phyloP scores from a whole-genome alignment of 2,888 invertebrate genomes.

The Rhingia rostrata region DNA sequence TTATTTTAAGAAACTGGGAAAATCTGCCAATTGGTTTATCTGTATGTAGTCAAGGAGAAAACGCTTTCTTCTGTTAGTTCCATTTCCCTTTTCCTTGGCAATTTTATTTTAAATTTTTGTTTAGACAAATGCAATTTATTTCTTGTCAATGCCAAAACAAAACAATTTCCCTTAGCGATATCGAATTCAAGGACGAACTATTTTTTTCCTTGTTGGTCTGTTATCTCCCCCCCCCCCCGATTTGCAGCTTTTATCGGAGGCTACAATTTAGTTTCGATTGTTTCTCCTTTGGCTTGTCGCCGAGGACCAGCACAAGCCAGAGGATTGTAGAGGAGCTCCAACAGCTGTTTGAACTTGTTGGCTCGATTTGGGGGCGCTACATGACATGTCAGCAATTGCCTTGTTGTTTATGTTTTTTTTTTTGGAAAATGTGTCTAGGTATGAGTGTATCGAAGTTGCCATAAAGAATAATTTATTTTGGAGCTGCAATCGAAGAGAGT shows the following conservation, averaged over 20 bases:
- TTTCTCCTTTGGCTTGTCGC: slow-evolving; percentile 29
- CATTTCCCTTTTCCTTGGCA: not conserved
- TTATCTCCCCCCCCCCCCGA: not conserved
- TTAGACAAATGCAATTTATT: slow-evolving; percentile 52
- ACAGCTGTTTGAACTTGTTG: slow-evolving; percentile 33
- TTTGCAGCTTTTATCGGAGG: slow-evolving; percentile 41
- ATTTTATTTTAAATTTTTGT: slow-evolving; percentile 27
- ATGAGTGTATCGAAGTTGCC: slow-evolving; percentile 20
- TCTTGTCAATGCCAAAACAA: slow-evolving; percentile 55
- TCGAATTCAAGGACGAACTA: slow-evolving; percentile 53
- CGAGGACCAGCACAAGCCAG: not conserved
- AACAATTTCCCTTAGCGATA: slow-evolving; percentile 35
- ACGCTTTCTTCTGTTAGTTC: not conserved
- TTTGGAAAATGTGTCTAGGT: not conserved
- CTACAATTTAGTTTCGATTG: slow-evolving; percentile 59
- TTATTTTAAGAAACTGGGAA: slow-evolving; percentile 31
- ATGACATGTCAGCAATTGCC: slow-evolving; percentile 13
- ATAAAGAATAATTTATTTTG: slow-evolving; percentile 21
- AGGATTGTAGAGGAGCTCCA: not conserved
- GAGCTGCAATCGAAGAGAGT: not conserved
- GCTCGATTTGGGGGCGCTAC: not conserved
- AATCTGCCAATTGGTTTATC: not conserved
- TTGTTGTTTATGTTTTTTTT: slow-evolving; percentile 2
- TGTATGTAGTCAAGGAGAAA: slow-evolving; percentile 4
- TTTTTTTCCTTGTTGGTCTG: slow-evolving; percentile 2